Conservation (phyloP, 2,888 invertebrate genomes). For the Parascotia fuliginaria region DNA sequence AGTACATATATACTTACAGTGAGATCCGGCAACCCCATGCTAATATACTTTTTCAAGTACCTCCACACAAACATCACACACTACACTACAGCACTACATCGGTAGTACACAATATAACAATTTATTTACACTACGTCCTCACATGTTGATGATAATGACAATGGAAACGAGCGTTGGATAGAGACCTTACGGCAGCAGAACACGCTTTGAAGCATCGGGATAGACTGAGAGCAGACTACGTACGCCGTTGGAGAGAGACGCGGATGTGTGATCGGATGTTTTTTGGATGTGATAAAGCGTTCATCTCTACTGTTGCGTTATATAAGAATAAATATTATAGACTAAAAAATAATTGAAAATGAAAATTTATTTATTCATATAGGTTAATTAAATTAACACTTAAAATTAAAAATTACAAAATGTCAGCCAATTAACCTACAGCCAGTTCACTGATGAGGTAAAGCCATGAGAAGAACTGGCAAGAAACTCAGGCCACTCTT, state of each 20-base stretch:
- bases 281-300: slow-evolving; percentile 1
- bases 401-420: too few species aligned
- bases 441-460: too few species aligned
- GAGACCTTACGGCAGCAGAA: slow-evolving; percentile 82
- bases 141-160: slow-evolving; percentile 39
- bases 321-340: too few species aligned
- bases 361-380: too few species aligned
- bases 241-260: slow-evolving; percentile 21
- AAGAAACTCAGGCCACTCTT: too few species aligned
- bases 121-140: too few species aligned
- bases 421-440: too few species aligned
- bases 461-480: too few species aligned
- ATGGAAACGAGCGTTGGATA: slow-evolving; percentile 30
- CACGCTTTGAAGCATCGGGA: slow-evolving; percentile 78
- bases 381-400: too few species aligned
- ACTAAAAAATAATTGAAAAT: too few species aligned
- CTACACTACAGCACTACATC: slow-evolving; percentile 33
- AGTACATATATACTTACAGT: too few species aligned
- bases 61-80: slow-evolving; percentile 79
- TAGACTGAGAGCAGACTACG: slow-evolving; percentile 59
- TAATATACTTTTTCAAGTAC: slow-evolving; percentile 66
- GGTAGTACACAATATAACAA: slow-evolving; percentile 40
- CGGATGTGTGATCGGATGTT: slow-evolving; percentile 34
- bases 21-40: slow-evolving; percentile 79
- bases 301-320: not conserved